These are phyloP conservation scores for Peromyscus melanophrys DNA, from an alignment of 2,797 vertebrate genomes.

Conservation along the genomic window DNA sequence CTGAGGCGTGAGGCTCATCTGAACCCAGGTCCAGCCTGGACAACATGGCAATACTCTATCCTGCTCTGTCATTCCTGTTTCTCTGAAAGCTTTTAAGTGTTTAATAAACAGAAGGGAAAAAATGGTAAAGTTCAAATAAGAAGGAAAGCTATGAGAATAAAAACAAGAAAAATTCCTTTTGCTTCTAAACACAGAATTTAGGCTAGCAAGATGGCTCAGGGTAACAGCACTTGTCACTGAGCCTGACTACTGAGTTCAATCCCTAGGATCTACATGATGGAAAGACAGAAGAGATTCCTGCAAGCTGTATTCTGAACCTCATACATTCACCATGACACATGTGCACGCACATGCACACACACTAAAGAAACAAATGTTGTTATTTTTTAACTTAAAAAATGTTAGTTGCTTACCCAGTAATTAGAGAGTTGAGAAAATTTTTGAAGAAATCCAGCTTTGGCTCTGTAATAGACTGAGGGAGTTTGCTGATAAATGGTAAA, in stretches of 20 bases:
- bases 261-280: too few relatives aligned
- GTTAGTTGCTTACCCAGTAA: slow-evolving; percentile 93
- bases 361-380: neutral
- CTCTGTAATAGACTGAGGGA: slow-evolving; percentile 92
- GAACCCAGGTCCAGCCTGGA: neutral
- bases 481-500: slow-evolving; percentile 96
- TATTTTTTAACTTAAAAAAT: neutral
- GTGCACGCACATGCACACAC: neutral
- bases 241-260: too few relatives aligned
- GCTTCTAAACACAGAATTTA: slow-evolving; percentile 44
- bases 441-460: slow-evolving; percentile 94
- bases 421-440: slow-evolving; percentile 93
- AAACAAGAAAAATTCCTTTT: slow-evolving; percentile 2
- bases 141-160: neutral
- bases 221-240: too few relatives aligned
- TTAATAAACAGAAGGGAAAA: slow-evolving; percentile 10
- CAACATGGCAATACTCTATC: neutral
- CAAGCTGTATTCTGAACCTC: neutral
- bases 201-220: neutral
- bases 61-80: neutral
- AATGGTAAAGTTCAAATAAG: neutral
- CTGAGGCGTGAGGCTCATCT: neutral
- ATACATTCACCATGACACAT: neutral
- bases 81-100: slow-evolving; percentile 20
- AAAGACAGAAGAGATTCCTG: neutral